phyloP scores from a whole-genome alignment of 2,113 vertebrate species.

The Dicaeum eximium region DNA sequence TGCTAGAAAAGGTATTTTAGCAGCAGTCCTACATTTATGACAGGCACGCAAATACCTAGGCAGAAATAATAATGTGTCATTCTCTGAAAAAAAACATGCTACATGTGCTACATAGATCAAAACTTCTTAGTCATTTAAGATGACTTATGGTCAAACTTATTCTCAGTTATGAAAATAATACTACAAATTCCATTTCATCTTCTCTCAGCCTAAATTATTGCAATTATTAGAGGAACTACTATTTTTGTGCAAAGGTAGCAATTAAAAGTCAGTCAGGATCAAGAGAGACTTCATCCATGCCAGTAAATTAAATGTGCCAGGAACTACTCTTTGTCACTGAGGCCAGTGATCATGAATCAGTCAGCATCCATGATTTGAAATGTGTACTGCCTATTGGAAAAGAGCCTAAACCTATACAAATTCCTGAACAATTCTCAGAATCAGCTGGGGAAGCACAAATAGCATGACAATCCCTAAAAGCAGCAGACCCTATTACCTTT shows the following conservation, averaged over 20 bases:
- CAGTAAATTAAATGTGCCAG: neutral
- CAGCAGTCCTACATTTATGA: neutral
- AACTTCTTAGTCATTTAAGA: neutral
- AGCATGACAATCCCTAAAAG: neutral
- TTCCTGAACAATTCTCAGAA: neutral
- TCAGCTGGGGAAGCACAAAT: neutral
- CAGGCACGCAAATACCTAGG: neutral
- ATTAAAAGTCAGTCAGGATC: neutral
- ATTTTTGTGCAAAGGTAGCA: neutral
- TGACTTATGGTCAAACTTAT: neutral
- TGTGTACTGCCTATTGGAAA: neutral
- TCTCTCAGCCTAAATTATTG: neutral
- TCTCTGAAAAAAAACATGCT: neutral
- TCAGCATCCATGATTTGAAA: neutral
- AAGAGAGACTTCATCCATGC: neutral
- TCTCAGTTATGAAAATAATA: neutral
- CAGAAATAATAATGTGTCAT: neutral
- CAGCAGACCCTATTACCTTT: neutral
- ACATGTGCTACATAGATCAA: neutral
- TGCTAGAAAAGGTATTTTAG: neutral
- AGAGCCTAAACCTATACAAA: neutral
- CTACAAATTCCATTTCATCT: neutral
- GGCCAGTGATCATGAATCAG: neutral
- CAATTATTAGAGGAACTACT: neutral
- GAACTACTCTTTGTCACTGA: neutral